Base-by-base conservation (phyloP, 2,113 vertebrate species). In the Myrmecophaga tridactyla region DNA sequence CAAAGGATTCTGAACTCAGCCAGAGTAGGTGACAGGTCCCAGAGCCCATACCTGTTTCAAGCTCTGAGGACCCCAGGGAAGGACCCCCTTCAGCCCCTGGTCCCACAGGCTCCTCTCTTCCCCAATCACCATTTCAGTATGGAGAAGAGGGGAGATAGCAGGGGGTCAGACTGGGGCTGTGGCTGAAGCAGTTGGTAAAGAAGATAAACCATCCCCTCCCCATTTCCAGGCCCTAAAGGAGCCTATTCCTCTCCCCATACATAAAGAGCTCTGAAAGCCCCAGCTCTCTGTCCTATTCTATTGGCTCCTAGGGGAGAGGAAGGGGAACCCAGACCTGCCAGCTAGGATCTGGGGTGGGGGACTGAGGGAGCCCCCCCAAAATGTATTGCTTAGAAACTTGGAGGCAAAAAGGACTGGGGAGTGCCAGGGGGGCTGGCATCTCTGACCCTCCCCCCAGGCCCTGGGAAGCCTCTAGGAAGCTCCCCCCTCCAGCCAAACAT, bases 331-430 rank as follows among this genome's bases (percentile, higher is more conserved):
- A 97, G 96, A 97, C 89, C 97, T 96, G 96, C 97, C 97, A 97
- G 97, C 97, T 94, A 96, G 95, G 97, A 96, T 97, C 97, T 97
- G 96, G 96, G 96, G 51, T 96, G 58, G 97, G 96, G 96, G 96
- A 41, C 94, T 94, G 95, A 95, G 95, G 89, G 92, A n/a, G n/a
- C 76, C 95, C 94, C 97, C 97, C 97, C 97, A 89, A 97, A 96
- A 97, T 95, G 97, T 97, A 97, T 97, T 97, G 97, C 97, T 97
- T 97, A 97, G 97, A 97, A 97, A 97, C 97, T 97, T 97, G 97
- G 97, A 97, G 97, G 94, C 96, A 96, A 95, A 89, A 96, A 96
- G 69, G 91, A 94, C 46, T 4, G 83, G 86, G 95, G 97, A 96
- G 95, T 75, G 76, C 76, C 90, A 63, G 83, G 43, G 97, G 97